Conservation (phyloP, 2,113 vertebrate species). For the Catharus bicknelli region DNA sequence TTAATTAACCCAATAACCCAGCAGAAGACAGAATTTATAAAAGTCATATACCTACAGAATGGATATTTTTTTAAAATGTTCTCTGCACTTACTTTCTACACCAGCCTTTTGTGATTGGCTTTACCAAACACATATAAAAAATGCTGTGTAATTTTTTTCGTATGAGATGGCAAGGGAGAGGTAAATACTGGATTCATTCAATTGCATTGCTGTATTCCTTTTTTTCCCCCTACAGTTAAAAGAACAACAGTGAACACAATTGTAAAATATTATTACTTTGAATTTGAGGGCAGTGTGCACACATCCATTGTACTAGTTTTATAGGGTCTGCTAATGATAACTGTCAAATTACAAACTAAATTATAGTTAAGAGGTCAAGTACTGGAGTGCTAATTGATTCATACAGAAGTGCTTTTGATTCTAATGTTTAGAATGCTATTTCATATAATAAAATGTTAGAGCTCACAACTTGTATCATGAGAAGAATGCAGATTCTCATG, state of each 20-base stretch:
- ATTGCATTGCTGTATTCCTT: not conserved
- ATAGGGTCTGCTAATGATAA: not conserved
- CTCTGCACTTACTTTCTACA: not conserved
- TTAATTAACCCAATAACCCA: not conserved
- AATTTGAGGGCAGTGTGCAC: not conserved
- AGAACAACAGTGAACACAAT: not conserved
- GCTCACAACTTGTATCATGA: not conserved
- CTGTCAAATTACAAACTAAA: not conserved
- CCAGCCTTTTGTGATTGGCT: not conserved
- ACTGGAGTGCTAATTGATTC: not conserved
- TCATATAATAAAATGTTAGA: not conserved
- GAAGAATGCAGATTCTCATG: not conserved
- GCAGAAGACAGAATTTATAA: not conserved
- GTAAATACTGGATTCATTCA: not conserved
- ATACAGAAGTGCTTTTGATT: not conserved
- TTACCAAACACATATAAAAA: not conserved
- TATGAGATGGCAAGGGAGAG: not conserved
- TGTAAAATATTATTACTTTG: not conserved
- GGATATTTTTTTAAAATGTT: conserved; percentile 10
- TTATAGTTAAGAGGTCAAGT: not conserved
- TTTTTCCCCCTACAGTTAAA: not conserved
- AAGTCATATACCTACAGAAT: not conserved
- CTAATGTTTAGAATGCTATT: not conserved
- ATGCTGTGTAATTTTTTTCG: not conserved
- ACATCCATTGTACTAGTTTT: not conserved